Evolutionary conservation across 2,113 vertebrate species (phyloP).

Genomic region (Pseudonaja textilis): DNA sequence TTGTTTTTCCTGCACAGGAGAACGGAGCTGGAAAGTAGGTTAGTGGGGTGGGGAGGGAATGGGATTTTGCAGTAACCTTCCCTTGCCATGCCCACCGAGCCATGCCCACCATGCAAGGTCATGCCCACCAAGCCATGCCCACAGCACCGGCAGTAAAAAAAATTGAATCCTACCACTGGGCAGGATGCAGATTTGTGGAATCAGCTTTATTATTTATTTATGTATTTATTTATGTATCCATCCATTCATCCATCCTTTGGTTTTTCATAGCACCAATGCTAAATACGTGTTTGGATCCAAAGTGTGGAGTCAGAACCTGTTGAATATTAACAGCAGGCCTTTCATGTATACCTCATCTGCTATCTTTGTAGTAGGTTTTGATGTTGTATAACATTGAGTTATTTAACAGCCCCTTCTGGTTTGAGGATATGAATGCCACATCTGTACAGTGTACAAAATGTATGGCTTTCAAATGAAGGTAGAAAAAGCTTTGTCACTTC

Average conservation of each 20-base stretch:
- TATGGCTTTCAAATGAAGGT: not conserved
- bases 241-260: not conserved
- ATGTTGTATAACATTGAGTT: not conserved
- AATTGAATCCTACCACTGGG: not conserved
- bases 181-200: not conserved
- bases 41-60: no score
- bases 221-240: not conserved
- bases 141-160: no score
- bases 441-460: not conserved
- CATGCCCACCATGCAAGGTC: no score
- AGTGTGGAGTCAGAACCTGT: not conserved
- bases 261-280: no score
- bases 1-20: no score
- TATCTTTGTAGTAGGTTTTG: not conserved
- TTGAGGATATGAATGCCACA: constrained; percentile 3
- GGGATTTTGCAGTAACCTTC: no score
- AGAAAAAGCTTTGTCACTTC: not conserved
- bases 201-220: not conserved
- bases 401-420: not conserved
- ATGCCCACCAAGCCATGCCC: no score
- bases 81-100: no score
- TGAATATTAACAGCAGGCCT: not conserved
- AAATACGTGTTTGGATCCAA: not conserved
- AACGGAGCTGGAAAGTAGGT: no score
- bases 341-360: not conserved